Evolutionary conservation across 2,888 invertebrate genomes (phyloP), one percentile per base, ranked within the genome.

Genomic region (Drosophila nr. fundita): DNA sequence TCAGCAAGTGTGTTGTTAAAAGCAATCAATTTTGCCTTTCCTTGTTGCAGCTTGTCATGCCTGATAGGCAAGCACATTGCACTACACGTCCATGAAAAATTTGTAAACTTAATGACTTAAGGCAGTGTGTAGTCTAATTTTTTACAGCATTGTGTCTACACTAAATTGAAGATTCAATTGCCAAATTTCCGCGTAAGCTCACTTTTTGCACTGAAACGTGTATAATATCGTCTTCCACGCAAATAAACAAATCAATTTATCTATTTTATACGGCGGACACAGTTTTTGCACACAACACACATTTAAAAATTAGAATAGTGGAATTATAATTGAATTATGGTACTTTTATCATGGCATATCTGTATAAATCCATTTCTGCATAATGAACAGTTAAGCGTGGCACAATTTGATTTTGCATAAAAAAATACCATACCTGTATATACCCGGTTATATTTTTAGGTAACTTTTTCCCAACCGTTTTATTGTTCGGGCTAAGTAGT

Each of bases 1-100:
- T 65, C 66, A 27, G 59, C 73, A 68, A 65, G 74, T 63, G 66
- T 60, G 73, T 68, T 61, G 74, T 69, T 60, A 54, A 66, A 73
- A 55, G 62, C 38, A 54, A 68, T 69, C 50, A 62, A 61, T 75
- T 64, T 65, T 68, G 45, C 57, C 54, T 45, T 52, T 54, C 54
- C 53, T 38, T 38, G 42, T 55, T 67, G 38, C 54, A 29, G 18
- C 27, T 29, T 49, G 49, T 18, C 27, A 29, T 6, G 49, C 27
- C 4, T 18, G 27, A 49, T 49, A 49, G 29, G 27, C 27, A 13
- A n/a, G 30, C 42, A 40, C 36, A 34, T n/a, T 45, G 21, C 8
- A 15, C 8, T 24, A 45, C 8, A 45, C 15, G 15, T 15, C 7
- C 4, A 15, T 15, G 24, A 4, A 45, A 15, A 24, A 15, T 24